Evolutionary conservation across 2,797 vertebrate species (phyloP).

Genomic region (Psittacula echo): DNA sequence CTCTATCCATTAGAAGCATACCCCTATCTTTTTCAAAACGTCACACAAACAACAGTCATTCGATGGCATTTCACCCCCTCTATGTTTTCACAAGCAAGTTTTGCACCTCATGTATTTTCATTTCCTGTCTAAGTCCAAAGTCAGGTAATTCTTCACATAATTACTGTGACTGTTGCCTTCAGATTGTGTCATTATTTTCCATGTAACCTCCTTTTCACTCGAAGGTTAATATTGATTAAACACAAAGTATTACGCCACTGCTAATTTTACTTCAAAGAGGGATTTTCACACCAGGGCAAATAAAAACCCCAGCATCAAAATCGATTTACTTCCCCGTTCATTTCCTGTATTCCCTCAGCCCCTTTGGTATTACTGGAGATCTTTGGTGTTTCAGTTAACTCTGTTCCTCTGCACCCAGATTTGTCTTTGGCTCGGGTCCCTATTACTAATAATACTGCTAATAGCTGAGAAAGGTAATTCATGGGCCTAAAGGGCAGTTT

Average conservation of each 20-base stretch:
- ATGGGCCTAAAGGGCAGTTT: background rate
- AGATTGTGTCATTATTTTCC: background rate
- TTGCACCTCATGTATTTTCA: background rate
- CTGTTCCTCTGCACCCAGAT: background rate
- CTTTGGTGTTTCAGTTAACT: too few species aligned
- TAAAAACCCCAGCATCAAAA: background rate
- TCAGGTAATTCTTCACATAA: constrained; percentile 14
- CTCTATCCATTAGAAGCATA: background rate
- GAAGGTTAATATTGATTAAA: constrained; percentile 17
- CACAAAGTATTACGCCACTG: background rate
- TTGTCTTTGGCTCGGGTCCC: background rate
- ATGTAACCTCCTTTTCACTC: background rate
- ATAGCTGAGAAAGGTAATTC: background rate
- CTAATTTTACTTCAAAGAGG: constrained; percentile 40
- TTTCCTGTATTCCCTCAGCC: background rate
- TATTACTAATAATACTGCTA: background rate
- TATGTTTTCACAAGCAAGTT: background rate
- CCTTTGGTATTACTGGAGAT: background rate
- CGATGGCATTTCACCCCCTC: constrained; percentile 1
- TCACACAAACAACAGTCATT: background rate
- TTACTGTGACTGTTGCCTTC: constrained; percentile 10
- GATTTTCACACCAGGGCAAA: background rate
- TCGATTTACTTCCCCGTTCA: constrained; percentile 1
- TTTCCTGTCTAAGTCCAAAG: constrained; percentile 2
- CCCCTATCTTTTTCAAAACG: background rate